Percentiles rank a stretch among this genome's conserved stretches.
phyloP scores from a whole-genome alignment of 2,797 vertebrate species.

The Pempheris klunzingeri region DNA sequence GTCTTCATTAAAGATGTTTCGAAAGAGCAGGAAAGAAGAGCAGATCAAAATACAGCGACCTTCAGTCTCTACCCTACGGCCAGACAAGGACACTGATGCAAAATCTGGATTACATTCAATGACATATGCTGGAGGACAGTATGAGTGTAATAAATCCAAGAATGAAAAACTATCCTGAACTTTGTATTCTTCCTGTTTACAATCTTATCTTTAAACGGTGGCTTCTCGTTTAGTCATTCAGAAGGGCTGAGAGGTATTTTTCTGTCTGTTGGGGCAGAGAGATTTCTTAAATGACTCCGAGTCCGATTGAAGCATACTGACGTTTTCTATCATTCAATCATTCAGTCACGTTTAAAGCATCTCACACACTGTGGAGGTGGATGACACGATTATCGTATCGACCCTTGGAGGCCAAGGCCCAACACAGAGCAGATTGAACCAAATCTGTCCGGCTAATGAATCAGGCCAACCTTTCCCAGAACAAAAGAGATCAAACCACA shows the following conservation, averaged over 20 bases:
- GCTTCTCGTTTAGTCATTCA: conserved; percentile 13
- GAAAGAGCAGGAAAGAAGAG: background rate
- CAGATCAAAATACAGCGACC: background rate
- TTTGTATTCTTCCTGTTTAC: background rate
- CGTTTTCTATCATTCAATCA: background rate
- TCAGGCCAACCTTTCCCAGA: background rate
- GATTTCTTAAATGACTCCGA: conserved; percentile 14
- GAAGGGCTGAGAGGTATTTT: background rate
- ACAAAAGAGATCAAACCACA: conserved; percentile 6
- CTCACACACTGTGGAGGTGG: background rate
- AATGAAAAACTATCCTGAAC: conserved; percentile 4
- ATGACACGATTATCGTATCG: background rate
- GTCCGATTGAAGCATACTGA: background rate
- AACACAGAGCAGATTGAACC: background rate
- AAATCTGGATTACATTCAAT: background rate
- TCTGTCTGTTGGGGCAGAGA: background rate
- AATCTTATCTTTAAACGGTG: conserved; percentile 4
- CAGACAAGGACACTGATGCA: background rate
- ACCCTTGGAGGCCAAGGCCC: background rate
- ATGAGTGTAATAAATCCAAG: background rate
- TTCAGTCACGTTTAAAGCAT: background rate
- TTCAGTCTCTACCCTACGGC: background rate
- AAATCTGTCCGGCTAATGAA: background rate
- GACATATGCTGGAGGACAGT: background rate
- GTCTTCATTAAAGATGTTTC: background rate